Evolutionary conservation across 2,888 invertebrate genomes (phyloP).

Genomic region (Callinectes sapidus): DNA sequence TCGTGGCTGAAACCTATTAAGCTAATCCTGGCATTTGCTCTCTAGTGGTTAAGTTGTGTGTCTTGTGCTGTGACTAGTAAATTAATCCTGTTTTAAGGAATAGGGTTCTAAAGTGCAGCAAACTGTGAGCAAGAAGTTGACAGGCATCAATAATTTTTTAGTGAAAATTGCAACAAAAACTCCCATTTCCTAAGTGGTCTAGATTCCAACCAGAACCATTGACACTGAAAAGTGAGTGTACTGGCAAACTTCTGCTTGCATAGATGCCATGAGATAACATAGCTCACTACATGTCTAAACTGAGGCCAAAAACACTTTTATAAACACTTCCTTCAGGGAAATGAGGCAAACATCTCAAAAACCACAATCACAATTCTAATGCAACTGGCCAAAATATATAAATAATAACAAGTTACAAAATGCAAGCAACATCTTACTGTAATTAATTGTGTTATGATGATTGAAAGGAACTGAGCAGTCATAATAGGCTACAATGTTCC

Average conservation of each 20-base stretch:
- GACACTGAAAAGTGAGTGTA: conserved; percentile 27
- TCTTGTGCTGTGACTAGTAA: conserved; percentile 42
- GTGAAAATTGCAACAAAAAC: conserved; percentile 23
- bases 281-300: conserved; percentile 29
- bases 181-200: conserved; percentile 26
- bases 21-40: conserved; percentile 36
- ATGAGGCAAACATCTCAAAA: conserved; percentile 20
- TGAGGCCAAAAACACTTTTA: not conserved
- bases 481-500: conserved; percentile 43
- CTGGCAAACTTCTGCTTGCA: conserved; percentile 35
- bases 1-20: conserved; percentile 34
- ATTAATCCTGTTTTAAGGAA: conserved; percentile 34
- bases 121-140: conserved; percentile 49
- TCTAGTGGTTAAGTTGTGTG: conserved; percentile 38
- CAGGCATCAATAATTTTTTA: conserved; percentile 41
- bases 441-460: conserved; percentile 22
- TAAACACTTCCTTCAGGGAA: not conserved
- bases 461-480: conserved; percentile 30
- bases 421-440: not conserved
- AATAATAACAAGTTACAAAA: conserved; percentile 28
- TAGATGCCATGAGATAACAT: conserved; percentile 36
- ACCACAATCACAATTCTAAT: conserved; percentile 2
- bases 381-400: conserved; percentile 34
- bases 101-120: conserved; percentile 20
- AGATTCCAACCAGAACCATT: conserved; percentile 20